Evolutionary conservation across 1,140 invertebrate genomes (phyloP).

Genomic region (Alviniconcha marisindica): DNA sequence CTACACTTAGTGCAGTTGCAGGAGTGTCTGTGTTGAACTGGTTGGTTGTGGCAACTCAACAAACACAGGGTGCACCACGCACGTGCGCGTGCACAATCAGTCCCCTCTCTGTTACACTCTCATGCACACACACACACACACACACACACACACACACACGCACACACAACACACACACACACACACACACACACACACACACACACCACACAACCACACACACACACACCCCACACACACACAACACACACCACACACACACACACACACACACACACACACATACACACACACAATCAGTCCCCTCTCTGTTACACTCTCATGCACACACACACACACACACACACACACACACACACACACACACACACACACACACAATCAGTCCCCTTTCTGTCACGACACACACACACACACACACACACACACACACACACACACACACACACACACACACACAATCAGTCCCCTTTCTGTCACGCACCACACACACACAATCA

Average conservation of each 20-base stretch:
- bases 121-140: not conserved
- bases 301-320: too few relatives aligned
- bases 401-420: too few relatives aligned
- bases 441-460: not conserved
- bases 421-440: slow-evolving; percentile 19
- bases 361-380: too few relatives aligned
- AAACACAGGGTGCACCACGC: too few relatives aligned
- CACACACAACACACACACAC: too few relatives aligned
- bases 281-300: not conserved
- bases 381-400: too few relatives aligned
- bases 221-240: not conserved
- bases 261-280: not conserved
- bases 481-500: not conserved
- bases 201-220: not conserved
- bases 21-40: too few relatives aligned
- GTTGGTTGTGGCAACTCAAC: too few relatives aligned
- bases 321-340: not conserved
- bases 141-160: not conserved
- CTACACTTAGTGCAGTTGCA: too few relatives aligned
- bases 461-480: not conserved
- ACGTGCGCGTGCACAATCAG: too few relatives aligned
- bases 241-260: not conserved
- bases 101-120: too few relatives aligned
- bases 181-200: not conserved
- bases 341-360: too few relatives aligned